These are phyloP conservation scores for Patagioenas fasciata DNA, from an alignment of 2,113 vertebrate species.

Conservation along the genomic window DNA sequence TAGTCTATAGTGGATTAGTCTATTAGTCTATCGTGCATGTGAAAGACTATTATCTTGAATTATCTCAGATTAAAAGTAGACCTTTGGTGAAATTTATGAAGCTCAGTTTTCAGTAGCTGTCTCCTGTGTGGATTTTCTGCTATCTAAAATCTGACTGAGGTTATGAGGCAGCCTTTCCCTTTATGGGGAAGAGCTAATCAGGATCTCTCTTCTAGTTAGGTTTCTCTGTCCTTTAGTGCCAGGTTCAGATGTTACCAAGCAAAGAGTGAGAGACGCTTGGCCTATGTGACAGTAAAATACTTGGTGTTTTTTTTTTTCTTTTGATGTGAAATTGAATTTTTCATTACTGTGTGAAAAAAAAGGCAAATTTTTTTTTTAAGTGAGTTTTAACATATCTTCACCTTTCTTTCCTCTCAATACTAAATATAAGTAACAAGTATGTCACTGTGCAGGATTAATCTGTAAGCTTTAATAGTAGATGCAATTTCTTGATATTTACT, in stretches of 20 bases:
- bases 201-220: background rate
- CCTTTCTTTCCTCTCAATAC: background rate
- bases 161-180: background rate
- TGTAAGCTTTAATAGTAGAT: background rate
- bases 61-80: background rate
- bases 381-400: background rate
- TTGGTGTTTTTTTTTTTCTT: background rate
- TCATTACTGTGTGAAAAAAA: background rate
- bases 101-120: constrained; percentile 44
- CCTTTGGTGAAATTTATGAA: constrained; percentile 20
- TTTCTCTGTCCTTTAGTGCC: background rate
- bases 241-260: background rate
- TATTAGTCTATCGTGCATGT: background rate
- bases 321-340: background rate
- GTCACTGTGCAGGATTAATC: background rate
- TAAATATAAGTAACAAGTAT: background rate
- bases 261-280: background rate
- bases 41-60: background rate
- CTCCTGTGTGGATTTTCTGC: background rate
- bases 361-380: background rate
- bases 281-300: background rate
- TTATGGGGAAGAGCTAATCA: background rate
- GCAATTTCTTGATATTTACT: background rate
- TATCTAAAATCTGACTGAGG: constrained; percentile 28
- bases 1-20: background rate